Base-by-base conservation (phyloP, 2,797 vertebrate species). In the Diglossa cyanea region DNA sequence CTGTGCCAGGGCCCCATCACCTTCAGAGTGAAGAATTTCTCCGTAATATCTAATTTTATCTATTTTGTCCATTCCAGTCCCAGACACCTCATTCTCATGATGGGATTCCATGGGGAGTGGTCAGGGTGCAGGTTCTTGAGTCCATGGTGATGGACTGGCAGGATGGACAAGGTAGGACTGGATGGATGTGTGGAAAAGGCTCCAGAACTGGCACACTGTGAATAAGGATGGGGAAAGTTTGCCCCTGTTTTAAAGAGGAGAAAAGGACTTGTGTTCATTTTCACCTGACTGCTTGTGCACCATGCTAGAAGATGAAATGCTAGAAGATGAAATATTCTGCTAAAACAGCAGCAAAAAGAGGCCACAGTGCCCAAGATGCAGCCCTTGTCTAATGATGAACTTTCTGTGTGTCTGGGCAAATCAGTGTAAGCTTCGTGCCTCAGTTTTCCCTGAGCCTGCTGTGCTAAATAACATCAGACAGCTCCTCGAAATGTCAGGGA, bases 341-440 rank as follows among this genome's bases (percentile, higher is more conserved):
- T 93, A 65, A 76, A 73, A 77, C 3, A 76, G n/a, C 57, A 63
- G 51, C 1, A 1, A 54, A 95, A 95, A 73, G 74, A 82, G 71
- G 67, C 67, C 84, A 47, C n/a, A 20, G 58, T 39, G 71, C 53
- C 68, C 5, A 4, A 42, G 55, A 78, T 37, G 18, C 55, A 74
- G 86, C 53, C 48, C 39, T 73, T 42, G 3, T 81, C 68, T 86
- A 47, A 35, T 30, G 51, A 63, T 75, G 88, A 93, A 92, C 55
- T 95, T 81, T 92, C 77, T 71, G 53, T 75, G 73, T 90, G 95
- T 95, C 94, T 82, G 26, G 24, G 39, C 48, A 92, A 66, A 96
- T 96, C 88, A 95, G 53, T 90, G 92, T 95, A 81, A 93, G 55
- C 74, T 78, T 55, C 1, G n/a, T 82, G 83, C 86, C 92, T 95